Evolutionary conservation across 2,113 vertebrate species (phyloP).

Genomic region (Podocnemis expansa): DNA sequence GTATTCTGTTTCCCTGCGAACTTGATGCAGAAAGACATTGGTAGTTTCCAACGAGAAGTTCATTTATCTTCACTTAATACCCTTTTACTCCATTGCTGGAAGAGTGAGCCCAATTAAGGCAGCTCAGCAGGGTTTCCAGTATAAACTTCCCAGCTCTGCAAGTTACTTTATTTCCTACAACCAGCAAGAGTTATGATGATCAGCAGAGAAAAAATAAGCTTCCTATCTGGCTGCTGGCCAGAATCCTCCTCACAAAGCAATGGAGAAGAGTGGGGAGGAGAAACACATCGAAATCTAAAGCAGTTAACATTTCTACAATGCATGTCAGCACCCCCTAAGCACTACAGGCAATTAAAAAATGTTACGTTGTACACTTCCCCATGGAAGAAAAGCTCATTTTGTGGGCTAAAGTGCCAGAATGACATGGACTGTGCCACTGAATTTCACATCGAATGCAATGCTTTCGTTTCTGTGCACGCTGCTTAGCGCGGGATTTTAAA

Average conservation of each 20-base stretch:
- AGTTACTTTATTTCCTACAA: slow-evolving; percentile 53
- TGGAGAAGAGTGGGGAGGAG: slow-evolving; percentile 38
- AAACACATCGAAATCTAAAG: slow-evolving; percentile 72
- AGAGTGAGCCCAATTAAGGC: slow-evolving; percentile 72
- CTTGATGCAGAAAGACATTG: slow-evolving; percentile 11
- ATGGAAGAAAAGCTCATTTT: slow-evolving; percentile 62
- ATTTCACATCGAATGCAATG: slow-evolving; percentile 59
- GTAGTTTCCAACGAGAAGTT: slow-evolving; percentile 57
- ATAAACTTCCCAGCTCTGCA: slow-evolving; percentile 51
- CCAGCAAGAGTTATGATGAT: slow-evolving; percentile 70
- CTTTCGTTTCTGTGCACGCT: slow-evolving; percentile 56
- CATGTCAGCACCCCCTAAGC: slow-evolving; percentile 58
- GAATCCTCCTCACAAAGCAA: slow-evolving; percentile 48
- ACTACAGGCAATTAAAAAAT: slow-evolving; percentile 61
- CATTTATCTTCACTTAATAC: slow-evolving; percentile 74
- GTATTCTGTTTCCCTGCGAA: neutral
- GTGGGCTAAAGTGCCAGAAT: slow-evolving; percentile 28
- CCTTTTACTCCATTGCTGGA: slow-evolving; percentile 59
- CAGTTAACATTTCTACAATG: slow-evolving; percentile 70
- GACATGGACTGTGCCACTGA: neutral
- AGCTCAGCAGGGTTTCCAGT: slow-evolving; percentile 60
- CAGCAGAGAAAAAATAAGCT: slow-evolving; percentile 73
- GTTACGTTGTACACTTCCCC: slow-evolving; percentile 63
- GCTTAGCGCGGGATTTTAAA: slow-evolving; percentile 45
- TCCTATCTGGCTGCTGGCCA: slow-evolving; percentile 69